Evolutionary conservation across 2,113 vertebrate genomes (phyloP), one percentile per base, ranked within the genome.

Genomic region (Nothoprocta pentlandii): DNA sequence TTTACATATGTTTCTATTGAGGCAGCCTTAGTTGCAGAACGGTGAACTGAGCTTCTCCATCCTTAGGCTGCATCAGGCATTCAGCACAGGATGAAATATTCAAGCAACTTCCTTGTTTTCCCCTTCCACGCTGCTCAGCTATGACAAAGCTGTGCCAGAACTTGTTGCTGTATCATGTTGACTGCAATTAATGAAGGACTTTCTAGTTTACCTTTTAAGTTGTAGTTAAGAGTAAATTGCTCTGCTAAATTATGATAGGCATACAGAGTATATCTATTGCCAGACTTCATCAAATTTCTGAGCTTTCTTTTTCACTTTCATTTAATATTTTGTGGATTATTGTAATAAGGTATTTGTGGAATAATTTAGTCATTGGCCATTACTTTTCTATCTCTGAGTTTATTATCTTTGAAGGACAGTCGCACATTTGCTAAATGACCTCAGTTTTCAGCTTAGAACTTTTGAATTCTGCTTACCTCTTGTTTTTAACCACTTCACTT

Each of bases 241-340:
- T 73, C 12, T 59, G 23, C 6, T 54, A 53, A 90, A 75, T 86
- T 68, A 75, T 41, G 16, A 28, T 30, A 2, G 10, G 49, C 71
- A 70, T 9, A 73, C 1, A 83, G 41, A 2, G 41, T 51, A 41
- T 49, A 10, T 74, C 20, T 89, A 42, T 12, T 75, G 3, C 7
- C 64, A 79, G 12, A 46, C 47, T 80, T 64, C 73, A 78, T 3
- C 85, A 63, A 84, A 94, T 19, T 76, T 79, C 39, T n/a, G 56
- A 64, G 16, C 3, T 41, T 16, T 85, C 80, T 85, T 59, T 74
- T 64, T 53, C 9, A 66, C 4, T 20, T 36, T 86, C 5, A 36
- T 77, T 76, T 26, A 61, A 75, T 61, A 69, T 71, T 44, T 44
- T 26, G 32, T 59, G 67, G 44, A 84, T 12, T 25, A 64, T 21